Evolutionary conservation across 92 coral and sea anemone genomes (phyloP), one percentile per base, ranked within the genome.

Genomic region (Epizoanthus illoricatus): DNA sequence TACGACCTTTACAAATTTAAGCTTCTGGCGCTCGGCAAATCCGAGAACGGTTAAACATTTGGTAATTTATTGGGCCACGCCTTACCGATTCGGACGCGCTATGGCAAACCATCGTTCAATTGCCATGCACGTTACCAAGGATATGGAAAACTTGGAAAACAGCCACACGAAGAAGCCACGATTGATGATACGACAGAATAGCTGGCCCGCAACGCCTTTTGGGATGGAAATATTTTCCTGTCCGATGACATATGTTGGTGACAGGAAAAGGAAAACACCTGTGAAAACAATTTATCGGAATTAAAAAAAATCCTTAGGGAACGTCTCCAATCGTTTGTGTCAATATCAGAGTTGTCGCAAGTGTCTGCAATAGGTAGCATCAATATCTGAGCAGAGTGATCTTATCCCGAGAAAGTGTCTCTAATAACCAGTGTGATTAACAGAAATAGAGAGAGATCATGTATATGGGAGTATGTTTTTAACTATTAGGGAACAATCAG

Each of bases 71-170:
- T 28, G 33, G 33, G 33, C 33, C 33, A 28, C 33, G 1, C 33
- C 33, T 28, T 28, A 61, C 65, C 65, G n/a, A 24, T 11, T 61
- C 15, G 28, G 47, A 21, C 0, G 19, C 65, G 42, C 65, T 16
- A 39, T 52, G 47, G 56, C 83, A 43, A 16, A 61, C 66, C 66
- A 62, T 1, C 66, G 66, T 5, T 62, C 69, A 9, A 23, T 64
- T 2, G 69, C 69, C 69, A 64, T 64, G 36, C 36, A 23, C 69
- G 69, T 64, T 13, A 64, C 69, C 69, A 64, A n/a, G 18, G 69
- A 64, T 39, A 64, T 2, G 15, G 41, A 64, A 23, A 64, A 64
- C 69, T n/a, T 64, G 13, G 69, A 64, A n/a, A 64, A 64, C 19
- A 64, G 39, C 69, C 69, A 21, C 41, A 23, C 69, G 18, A 64